Evolutionary conservation across 2,888 invertebrate genomes (phyloP).

Genomic region (Poecilus cupreus): DNA sequence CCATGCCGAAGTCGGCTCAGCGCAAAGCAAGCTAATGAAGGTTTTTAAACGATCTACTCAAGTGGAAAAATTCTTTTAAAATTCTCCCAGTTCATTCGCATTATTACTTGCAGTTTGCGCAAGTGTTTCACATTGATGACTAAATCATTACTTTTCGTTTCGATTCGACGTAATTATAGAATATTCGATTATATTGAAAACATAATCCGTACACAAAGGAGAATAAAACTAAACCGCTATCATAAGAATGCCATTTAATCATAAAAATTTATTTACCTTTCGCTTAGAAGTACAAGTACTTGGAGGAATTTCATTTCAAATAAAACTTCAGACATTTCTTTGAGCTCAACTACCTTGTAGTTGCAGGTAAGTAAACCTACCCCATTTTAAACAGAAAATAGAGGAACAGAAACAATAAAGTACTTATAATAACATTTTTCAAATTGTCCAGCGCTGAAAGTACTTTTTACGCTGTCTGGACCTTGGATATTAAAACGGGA

Average conservation of each 20-base stretch:
- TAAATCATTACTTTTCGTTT: slow-evolving; percentile 22
- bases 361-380: too few species aligned
- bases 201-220: slow-evolving; percentile 2
- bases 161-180: slow-evolving; percentile 16
- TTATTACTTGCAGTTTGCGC: slow-evolving; percentile 1
- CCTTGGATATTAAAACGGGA: too few species aligned
- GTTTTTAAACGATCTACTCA: slow-evolving; percentile 32
- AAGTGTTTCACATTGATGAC: slow-evolving; percentile 24
- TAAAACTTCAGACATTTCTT: too few species aligned
- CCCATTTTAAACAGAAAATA: too few species aligned
- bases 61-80: slow-evolving; percentile 31
- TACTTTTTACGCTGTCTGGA: too few species aligned
- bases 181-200: slow-evolving; percentile 21
- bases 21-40: slow-evolving; percentile 22
- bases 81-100: slow-evolving; percentile 35
- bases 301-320: too few species aligned
- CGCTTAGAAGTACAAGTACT: not conserved
- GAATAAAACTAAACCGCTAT: slow-evolving; percentile 17
- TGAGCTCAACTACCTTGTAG: too few species aligned
- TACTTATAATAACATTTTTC: too few species aligned
- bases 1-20: not conserved
- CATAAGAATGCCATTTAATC: slow-evolving; percentile 7
- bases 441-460: too few species aligned
- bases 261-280: not conserved
- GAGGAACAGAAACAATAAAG: too few species aligned